Evolutionary conservation across 2,113 vertebrate genomes (phyloP).

Genomic region (Sclerurus mexicanus): DNA sequence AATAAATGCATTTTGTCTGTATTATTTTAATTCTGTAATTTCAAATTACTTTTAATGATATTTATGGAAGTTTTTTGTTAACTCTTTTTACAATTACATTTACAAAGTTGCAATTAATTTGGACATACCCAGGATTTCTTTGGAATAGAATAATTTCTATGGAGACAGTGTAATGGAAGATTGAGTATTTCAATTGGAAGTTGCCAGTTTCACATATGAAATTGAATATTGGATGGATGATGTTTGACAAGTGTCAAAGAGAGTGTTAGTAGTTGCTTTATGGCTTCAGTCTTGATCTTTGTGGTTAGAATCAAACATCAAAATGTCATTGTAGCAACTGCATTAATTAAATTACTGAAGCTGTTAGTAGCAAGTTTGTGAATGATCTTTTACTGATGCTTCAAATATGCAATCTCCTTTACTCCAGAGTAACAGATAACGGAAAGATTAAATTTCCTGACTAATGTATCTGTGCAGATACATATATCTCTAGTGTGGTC

Average conservation of each 20-base stretch:
- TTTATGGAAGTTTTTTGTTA: not conserved
- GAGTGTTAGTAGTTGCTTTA: not conserved
- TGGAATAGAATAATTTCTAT: not conserved
- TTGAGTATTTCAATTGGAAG: not conserved
- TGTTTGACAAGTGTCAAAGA: not conserved
- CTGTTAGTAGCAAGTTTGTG: not conserved
- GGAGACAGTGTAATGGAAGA: not conserved
- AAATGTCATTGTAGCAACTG: not conserved
- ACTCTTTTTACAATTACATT: not conserved
- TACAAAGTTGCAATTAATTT: not conserved
- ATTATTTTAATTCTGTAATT: not conserved
- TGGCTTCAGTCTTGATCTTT: not conserved
- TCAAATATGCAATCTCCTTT: not conserved
- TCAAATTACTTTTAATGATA: not conserved
- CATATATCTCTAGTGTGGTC: not conserved
- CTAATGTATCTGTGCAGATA: not conserved
- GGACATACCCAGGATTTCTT: not conserved
- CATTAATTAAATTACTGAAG: not conserved
- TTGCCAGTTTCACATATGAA: not conserved
- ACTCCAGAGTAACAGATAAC: not conserved
- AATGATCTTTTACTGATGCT: not conserved
- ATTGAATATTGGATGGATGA: not conserved
- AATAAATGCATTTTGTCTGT: not conserved
- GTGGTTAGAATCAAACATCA: not conserved
- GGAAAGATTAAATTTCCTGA: not conserved